These are phyloP conservation scores for Laticauda laticaudata DNA, from an alignment of 2,113 vertebrate genomes.

Conservation along the genomic window DNA sequence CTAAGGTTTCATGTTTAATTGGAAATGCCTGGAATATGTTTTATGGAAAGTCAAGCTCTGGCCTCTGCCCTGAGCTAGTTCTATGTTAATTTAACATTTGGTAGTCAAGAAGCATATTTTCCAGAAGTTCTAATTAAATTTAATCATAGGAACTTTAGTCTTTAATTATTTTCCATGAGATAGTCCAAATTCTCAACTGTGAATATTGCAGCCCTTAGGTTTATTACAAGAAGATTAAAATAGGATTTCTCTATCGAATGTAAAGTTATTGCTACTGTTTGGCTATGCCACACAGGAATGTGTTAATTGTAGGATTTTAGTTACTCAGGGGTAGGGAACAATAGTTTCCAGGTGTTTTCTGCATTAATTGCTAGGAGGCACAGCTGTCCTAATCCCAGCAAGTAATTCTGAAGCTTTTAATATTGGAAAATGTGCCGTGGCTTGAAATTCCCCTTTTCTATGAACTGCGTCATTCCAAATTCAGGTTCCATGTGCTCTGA, in stretches of 20 bases:
- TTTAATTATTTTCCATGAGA: not conserved
- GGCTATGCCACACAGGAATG: not conserved
- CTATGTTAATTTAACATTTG: not conserved
- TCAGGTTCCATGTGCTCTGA: not conserved
- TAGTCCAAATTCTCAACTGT: not conserved
- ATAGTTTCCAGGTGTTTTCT: not conserved
- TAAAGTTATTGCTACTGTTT: not conserved
- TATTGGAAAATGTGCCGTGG: not conserved
- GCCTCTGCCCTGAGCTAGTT: not conserved
- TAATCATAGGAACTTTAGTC: not conserved
- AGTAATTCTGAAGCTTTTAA: not conserved
- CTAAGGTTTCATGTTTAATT: not conserved
- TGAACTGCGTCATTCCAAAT: not conserved
- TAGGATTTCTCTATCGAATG: not conserved
- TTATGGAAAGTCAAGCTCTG: not conserved
- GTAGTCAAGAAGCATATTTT: not conserved
- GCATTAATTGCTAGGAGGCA: not conserved
- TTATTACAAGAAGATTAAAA: not conserved
- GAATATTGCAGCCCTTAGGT: not conserved
- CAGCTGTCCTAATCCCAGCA: not conserved
- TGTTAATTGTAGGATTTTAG: not conserved
- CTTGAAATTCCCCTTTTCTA: not conserved
- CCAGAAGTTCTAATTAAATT: not conserved
- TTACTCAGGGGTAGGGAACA: not conserved
- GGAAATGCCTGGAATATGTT: not conserved